Percentiles rank a stretch among this genome's conserved stretches.
Evolutionary conservation across 2,888 invertebrate genomes (phyloP).

Genomic region (Neoaliturus tenellus): DNA sequence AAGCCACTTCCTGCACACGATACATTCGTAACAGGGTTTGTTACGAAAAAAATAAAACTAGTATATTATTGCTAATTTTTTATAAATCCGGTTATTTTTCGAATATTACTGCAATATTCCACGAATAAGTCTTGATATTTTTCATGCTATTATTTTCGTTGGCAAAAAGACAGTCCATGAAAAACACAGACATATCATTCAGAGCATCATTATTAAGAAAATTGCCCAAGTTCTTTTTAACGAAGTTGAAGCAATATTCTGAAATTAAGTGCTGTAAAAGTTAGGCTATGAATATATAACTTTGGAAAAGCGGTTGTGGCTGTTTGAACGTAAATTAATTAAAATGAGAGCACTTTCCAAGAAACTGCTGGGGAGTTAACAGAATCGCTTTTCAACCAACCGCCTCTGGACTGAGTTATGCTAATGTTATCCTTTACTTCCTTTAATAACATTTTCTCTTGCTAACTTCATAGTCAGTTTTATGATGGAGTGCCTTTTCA

Average conservation of each 20-base stretch:
- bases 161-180: no score
- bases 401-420: neutral
- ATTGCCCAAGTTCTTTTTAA: neutral
- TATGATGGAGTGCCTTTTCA: neutral
- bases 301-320: neutral
- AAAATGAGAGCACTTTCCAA: slow-evolving; percentile 21
- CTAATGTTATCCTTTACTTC: slow-evolving; percentile 18
- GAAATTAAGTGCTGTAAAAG: slow-evolving; percentile 16
- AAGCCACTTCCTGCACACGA: neutral
- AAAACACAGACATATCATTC: no score
- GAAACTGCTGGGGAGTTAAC: neutral
- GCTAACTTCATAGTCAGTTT: neutral
- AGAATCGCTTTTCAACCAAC: slow-evolving; percentile 7
- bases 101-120: no score
- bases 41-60: no score
- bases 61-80: no score
- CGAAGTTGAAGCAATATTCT: neutral
- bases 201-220: neutral
- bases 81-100: no score
- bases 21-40: neutral
- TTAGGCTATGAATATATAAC: slow-evolving; percentile 15
- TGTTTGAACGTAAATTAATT: slow-evolving; percentile 30
- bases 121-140: no score
- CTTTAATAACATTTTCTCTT: neutral
- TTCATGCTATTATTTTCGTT: no score